These are phyloP conservation scores for Centropus unirufus DNA, from an alignment of 2,113 vertebrate species.

Conservation along the genomic window DNA sequence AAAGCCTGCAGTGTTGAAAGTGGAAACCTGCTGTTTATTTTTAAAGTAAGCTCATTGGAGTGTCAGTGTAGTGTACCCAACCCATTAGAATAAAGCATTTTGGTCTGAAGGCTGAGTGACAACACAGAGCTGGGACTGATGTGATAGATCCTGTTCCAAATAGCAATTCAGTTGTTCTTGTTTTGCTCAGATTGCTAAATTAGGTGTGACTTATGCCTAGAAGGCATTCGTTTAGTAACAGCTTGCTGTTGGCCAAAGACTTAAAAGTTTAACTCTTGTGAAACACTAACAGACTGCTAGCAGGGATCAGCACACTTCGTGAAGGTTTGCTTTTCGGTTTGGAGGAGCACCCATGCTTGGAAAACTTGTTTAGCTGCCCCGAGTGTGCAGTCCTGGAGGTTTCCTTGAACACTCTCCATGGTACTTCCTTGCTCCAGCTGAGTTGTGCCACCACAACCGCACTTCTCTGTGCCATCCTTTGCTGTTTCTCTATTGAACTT, in stretches of 20 bases:
- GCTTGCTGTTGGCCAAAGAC: conserved; percentile 24
- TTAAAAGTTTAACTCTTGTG: background rate
- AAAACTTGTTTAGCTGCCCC: background rate
- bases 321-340: background rate
- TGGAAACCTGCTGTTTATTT: conserved; percentile 62
- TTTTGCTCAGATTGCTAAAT: conserved; percentile 58
- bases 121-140: conserved; percentile 21
- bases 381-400: background rate
- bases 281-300: conserved; percentile 21
- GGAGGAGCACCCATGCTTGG: background rate
- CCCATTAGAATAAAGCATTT: conserved; percentile 40
- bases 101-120: conserved; percentile 14
- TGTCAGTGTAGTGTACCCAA: conserved; percentile 16
- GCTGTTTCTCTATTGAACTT: background rate
- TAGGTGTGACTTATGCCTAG: conserved; percentile 64
- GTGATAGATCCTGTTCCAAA: conserved; percentile 51
- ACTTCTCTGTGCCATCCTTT: background rate
- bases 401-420: conserved; percentile 51
- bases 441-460: background rate
- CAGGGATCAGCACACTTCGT: background rate
- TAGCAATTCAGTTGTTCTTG: conserved; percentile 36
- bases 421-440: conserved; percentile 1
- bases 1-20: conserved; percentile 41
- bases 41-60: conserved; percentile 29
- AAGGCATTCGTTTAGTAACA: conserved; percentile 28